Percentiles rank a stretch among this genome's conserved stretches.
These are phyloP conservation scores for Drosophila barbarae DNA, from an alignment of 2,888 invertebrate genomes.

Conservation along the genomic window DNA sequence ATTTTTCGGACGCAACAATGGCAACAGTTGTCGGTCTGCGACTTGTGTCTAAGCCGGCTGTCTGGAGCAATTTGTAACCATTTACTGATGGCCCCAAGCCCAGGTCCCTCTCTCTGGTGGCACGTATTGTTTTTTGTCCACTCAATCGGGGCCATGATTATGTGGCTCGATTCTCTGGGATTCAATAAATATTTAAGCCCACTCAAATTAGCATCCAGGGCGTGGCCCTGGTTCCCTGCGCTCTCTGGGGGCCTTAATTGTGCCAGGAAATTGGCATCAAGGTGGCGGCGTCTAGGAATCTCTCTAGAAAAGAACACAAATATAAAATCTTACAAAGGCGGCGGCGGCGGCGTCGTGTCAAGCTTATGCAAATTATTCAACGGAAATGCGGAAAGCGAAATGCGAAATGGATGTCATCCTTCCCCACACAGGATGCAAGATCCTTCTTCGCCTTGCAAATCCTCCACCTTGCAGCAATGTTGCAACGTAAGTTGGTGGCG, in stretches of 20 bases:
- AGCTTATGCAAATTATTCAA: conserved; percentile 70
- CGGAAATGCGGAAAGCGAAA: conserved; percentile 34
- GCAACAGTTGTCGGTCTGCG: conserved; percentile 57
- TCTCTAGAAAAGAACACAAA: neutral
- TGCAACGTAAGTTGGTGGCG: conserved; percentile 63
- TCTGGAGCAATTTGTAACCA: conserved; percentile 68
- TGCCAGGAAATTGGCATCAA: conserved; percentile 16
- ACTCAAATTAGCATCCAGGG: conserved; percentile 28
- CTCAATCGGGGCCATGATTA: conserved; percentile 67
- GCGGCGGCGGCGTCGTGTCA: neutral
- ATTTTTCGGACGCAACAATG: conserved; percentile 55
- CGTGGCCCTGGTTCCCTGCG: neutral
- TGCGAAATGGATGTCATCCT: conserved; percentile 48
- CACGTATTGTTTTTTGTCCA: conserved; percentile 65
- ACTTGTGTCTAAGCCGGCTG: conserved; percentile 40
- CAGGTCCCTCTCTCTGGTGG: conserved; percentile 18
- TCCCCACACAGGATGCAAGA: neutral
- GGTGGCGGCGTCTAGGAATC: neutral
- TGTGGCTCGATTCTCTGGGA: conserved; percentile 41
- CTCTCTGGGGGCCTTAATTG: conserved; percentile 47
- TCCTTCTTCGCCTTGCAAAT: neutral
- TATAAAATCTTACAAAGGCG: conserved; percentile 40
- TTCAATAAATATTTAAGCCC: conserved; percentile 67
- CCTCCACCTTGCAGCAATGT: conserved; percentile 26
- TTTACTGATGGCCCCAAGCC: conserved; percentile 45